phyloP scores from a whole-genome alignment of 2,888 invertebrate genomes.

The Enchytraeus crypticus region DNA sequence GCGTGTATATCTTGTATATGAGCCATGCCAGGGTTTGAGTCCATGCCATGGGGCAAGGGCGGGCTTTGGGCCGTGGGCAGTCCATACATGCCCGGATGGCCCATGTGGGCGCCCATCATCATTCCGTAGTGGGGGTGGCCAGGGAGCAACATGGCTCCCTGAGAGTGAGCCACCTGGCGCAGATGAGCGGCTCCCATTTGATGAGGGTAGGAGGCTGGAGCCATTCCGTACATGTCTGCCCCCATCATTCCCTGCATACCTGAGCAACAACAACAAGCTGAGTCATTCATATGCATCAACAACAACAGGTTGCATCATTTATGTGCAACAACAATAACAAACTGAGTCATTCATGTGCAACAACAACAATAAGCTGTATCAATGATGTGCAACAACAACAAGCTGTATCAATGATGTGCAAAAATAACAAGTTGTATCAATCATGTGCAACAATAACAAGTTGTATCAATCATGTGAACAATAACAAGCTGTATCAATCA shows the following conservation, averaged over 20 bases:
- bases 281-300: too few species aligned
- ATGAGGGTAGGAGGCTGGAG: slow-evolving; percentile 45
- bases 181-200: slow-evolving; percentile 51
- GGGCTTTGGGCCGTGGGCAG: slow-evolving; percentile 48
- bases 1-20: slow-evolving; percentile 49
- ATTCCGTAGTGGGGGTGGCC: slow-evolving; percentile 52
- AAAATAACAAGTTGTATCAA: too few species aligned
- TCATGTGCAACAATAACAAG: too few species aligned
- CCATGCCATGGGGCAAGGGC: slow-evolving; percentile 42
- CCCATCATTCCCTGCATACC: slow-evolving; percentile 27
- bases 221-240: slow-evolving; percentile 44
- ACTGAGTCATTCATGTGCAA: too few species aligned
- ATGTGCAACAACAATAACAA: too few species aligned
- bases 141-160: slow-evolving; percentile 51
- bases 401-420: too few species aligned
- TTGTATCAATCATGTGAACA: too few species aligned
- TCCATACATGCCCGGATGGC: slow-evolving; percentile 45
- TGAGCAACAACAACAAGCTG: too few species aligned
- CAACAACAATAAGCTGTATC: too few species aligned
- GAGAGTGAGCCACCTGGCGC: slow-evolving; percentile 50
- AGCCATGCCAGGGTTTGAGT: slow-evolving; percentile 44
- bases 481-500: too few species aligned
- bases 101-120: slow-evolving; percentile 48
- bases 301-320: too few species aligned
- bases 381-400: too few species aligned